These are phyloP conservation scores for Fulmarus glacialis DNA, from an alignment of 2,113 vertebrate species.

Conservation along the genomic window DNA sequence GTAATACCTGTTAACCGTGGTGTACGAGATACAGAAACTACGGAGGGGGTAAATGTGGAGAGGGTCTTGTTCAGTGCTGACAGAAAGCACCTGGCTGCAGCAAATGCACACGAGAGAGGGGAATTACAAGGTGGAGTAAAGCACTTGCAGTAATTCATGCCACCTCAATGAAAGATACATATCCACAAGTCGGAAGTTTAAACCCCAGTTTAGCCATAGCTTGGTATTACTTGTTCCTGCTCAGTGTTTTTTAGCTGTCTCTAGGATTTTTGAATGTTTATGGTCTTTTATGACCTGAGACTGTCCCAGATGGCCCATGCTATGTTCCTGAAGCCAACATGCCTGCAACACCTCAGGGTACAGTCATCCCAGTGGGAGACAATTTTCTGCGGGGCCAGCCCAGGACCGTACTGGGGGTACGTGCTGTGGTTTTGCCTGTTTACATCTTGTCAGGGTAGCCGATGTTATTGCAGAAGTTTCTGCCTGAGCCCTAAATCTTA, in stretches of 20 bases:
- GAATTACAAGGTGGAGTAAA: background rate
- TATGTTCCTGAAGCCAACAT: rapidly evolving
- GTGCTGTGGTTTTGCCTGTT: rapidly evolving
- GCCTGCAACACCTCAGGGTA: no score
- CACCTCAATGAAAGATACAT: background rate
- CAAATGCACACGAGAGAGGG: rapidly evolving
- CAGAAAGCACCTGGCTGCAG: background rate
- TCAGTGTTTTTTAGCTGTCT: background rate
- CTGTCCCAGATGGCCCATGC: background rate
- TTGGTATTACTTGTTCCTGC: background rate
- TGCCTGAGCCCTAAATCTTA: background rate
- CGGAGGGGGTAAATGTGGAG: background rate
- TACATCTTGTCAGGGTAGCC: background rate
- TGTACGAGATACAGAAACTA: background rate
- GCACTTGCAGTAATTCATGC: background rate
- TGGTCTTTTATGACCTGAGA: background rate
- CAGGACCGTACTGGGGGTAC: rapidly evolving
- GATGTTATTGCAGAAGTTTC: background rate
- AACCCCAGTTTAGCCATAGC: background rate
- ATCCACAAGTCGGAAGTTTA: background rate
- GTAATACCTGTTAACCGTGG: rapidly evolving
- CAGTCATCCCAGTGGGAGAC: background rate
- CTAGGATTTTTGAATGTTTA: background rate
- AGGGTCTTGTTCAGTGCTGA: background rate
- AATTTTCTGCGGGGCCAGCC: background rate